phyloP scores from a whole-genome alignment of 2,797 vertebrate species.

The Squalus acanthias region DNA sequence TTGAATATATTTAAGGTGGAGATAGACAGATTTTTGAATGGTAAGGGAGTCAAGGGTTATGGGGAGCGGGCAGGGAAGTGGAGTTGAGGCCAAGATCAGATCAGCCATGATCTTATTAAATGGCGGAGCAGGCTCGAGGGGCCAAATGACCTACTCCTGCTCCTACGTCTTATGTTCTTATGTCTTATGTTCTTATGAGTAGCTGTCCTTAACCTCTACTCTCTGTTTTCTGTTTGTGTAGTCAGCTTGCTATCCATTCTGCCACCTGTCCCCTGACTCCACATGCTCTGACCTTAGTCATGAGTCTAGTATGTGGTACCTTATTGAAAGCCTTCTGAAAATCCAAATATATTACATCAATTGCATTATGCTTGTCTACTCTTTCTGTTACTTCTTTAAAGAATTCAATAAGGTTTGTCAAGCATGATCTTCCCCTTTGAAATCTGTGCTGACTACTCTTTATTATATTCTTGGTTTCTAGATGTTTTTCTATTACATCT shows the following conservation, averaged over 20 bases:
- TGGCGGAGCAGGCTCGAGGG: too few relatives aligned
- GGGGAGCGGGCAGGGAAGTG: too few relatives aligned
- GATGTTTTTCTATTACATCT: background rate
- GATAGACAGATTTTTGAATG: too few relatives aligned
- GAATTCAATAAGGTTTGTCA: background rate
- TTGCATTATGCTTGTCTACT: background rate
- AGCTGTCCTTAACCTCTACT: background rate
- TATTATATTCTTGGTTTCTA: background rate
- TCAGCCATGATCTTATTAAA: too few relatives aligned
- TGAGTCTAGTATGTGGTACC: background rate
- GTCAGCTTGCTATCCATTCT: background rate
- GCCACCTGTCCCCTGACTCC: background rate
- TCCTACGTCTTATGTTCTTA: too few relatives aligned
- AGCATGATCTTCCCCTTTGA: background rate
- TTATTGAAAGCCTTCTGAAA: background rate
- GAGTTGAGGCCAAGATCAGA: too few relatives aligned
- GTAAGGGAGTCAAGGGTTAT: too few relatives aligned
- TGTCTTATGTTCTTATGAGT: background rate
- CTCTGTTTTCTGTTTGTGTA: background rate
- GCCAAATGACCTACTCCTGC: too few relatives aligned
- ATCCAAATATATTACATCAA: background rate
- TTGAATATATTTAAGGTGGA: too few relatives aligned
- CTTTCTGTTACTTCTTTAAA: background rate
- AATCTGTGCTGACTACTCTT: background rate
- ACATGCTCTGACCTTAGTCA: background rate